Evolutionary conservation across 1,140 invertebrate species (phyloP), one percentile per base, ranked within the genome.

Genomic region (Episyrphus balteatus): DNA sequence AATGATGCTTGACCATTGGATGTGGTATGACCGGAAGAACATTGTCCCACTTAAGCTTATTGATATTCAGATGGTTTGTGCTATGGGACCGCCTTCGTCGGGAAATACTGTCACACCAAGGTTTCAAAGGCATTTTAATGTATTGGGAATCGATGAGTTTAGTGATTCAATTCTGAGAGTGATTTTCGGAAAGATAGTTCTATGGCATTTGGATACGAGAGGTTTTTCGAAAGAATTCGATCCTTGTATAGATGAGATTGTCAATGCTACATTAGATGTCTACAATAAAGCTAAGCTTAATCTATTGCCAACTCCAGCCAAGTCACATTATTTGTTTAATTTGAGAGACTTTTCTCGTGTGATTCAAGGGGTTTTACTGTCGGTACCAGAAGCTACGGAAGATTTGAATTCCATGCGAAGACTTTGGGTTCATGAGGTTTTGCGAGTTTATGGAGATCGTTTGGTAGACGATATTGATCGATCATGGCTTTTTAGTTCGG

Each of bases 141-240:
- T 84, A 41, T 68, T 95, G 14, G 79, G 85, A 30, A 91, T 96
- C 50, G 91, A 94, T 57, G 90, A 95, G 61, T 95, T 95, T 64
- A 78, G 83, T 42, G 88, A 95, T 61, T 74, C 82, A 1, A 85
- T 84, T 5, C 82, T 96, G 75, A 76, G 76, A 1, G 82, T 82
- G 7, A 96, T 97, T 51, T 96, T 95, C 58, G 84, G 83, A 51
- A 86, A 82, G 67, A 94, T 97, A 51, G 80, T 96, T 71, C 71
- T 92, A 1, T 97, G 92, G 92, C 93, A 97, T 77, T 76, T 96
- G 46, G 88, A 92, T 62, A 87, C 86, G 2, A 81, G 90, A 69
- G 92, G 92, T 36, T 98, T 98, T 72, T 86, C 87, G 37, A 93
- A 92, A 70, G 92, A 95, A 49, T 97, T 97, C 70, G 89, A 94